Evolutionary conservation across 2,888 invertebrate species (phyloP), one percentile per base, ranked within the genome.

Genomic region (Rhorus exstirpatorius): DNA sequence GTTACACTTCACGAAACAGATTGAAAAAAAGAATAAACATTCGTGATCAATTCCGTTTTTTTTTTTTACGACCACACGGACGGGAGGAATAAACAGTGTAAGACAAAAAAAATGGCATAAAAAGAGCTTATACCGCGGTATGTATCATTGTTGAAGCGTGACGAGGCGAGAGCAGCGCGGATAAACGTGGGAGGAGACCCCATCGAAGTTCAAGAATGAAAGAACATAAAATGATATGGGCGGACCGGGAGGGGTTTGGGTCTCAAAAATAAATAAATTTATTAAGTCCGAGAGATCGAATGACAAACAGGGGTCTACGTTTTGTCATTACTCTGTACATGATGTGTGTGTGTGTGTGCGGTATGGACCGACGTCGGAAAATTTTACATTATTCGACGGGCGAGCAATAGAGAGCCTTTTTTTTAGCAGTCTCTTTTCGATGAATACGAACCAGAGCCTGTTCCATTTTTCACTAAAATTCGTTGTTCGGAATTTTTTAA

Each of bases 221-320:
- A 51, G 79, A 60, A 67, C 65, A 24, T 4, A 14, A n/a, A 55
- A 63, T n/a, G n/a, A n/a, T n/a, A n/a, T n/a, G n/a, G n/a, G n/a
- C n/a, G n/a, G 14, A 35, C 24, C 17, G 12, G 51, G 14, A 51
- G 68, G 35, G 53, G 12, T 49, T 77, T 63, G 26, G 63, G 63
- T 41, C 58, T 49, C 55, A 46, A 74, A 78, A 38, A 68, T 63
- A 75, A 55, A 60, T 38, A 76, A 70, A 68, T 83, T 70, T 55
- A 70, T 68, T 41, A 65, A 63, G 77, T 55, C 68, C 41, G 70
- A 31, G 58, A 44, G 71, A 76, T 83, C 70, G 72, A 35, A 63
- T 68, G 60, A 78, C 80, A 61, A 63, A 58, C 67, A 24, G 55
- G 81, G 70, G 67, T 79, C 78, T 6, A 78, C 81, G 81, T 81